phyloP scores from a whole-genome alignment of 1,140 invertebrate species.

The Elymnias hypermnestra region DNA sequence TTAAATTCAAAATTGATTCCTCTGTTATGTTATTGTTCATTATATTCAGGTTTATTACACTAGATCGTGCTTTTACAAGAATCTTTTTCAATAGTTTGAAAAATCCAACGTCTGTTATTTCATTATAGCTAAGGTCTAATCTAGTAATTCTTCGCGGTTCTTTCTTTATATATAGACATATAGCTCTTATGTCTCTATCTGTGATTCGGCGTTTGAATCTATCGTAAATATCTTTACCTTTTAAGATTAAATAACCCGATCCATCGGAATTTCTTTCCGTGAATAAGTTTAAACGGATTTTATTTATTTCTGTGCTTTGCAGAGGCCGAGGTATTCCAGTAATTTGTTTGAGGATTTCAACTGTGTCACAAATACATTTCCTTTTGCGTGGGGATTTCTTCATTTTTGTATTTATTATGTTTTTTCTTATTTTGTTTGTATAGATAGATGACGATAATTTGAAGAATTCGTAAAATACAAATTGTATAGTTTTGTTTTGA shows the following conservation, averaged over 20 bases:
- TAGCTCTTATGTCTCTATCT: constrained; percentile 66
- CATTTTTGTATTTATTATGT: not conserved
- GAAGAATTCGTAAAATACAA: too few relatives aligned
- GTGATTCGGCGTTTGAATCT: constrained; percentile 53
- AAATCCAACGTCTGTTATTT: constrained; percentile 74
- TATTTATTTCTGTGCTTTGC: constrained; percentile 38
- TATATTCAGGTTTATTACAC: constrained; percentile 69
- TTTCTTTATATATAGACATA: constrained; percentile 65
- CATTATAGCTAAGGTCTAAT: constrained; percentile 76
- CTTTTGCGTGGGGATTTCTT: constrained; percentile 17
- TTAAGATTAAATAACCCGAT: constrained; percentile 39
- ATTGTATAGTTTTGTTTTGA: not conserved
- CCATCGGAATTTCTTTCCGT: constrained; percentile 60
- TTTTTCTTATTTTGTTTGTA: not conserved
- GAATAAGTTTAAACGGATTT: constrained; percentile 49
- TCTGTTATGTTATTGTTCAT: constrained; percentile 73
- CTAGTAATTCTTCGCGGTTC: constrained; percentile 61
- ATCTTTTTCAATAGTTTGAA: constrained; percentile 63
- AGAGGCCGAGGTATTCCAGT: constrained; percentile 35
- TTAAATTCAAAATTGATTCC: constrained; percentile 50
- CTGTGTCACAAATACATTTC: constrained; percentile 51
- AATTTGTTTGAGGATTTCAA: constrained; percentile 35
- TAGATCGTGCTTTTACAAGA: constrained; percentile 49
- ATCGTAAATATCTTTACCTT: constrained; percentile 46
- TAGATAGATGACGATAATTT: not conserved